Evolutionary conservation across 2,797 vertebrate genomes (phyloP).

Genomic region (Galaxias olidus): DNA sequence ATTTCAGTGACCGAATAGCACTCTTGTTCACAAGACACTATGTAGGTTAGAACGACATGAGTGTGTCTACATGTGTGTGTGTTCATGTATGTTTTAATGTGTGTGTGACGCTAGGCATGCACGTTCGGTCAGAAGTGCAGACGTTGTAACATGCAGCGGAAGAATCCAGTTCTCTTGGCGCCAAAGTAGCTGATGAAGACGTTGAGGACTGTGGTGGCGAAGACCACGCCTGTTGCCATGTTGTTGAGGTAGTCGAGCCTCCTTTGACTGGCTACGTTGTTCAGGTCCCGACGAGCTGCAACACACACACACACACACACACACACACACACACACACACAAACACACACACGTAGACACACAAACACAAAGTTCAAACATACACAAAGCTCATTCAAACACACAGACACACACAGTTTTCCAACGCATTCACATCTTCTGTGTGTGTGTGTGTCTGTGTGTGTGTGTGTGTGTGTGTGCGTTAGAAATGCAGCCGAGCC

Average conservation of each 20-base stretch:
- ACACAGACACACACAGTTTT: constrained; percentile 9
- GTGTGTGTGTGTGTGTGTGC: neutral
- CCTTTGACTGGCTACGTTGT: constrained; percentile 52
- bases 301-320: constrained; percentile 22
- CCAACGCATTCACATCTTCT: constrained; percentile 9
- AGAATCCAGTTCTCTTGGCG: constrained; percentile 73
- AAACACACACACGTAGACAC: constrained; percentile 1
- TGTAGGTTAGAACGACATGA: neutral
- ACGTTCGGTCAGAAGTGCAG: constrained; percentile 64
- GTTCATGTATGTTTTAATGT: constrained; percentile 9
- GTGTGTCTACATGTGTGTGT: neutral
- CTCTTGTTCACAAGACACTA: too few relatives aligned
- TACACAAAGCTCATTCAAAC: neutral
- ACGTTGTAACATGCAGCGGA: constrained; percentile 71
- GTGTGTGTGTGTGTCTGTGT: neutral
- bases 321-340: constrained; percentile 6
- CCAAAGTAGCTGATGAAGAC: constrained; percentile 73
- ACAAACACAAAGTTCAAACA: neutral
- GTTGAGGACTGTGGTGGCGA: constrained; percentile 64
- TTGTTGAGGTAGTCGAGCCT: constrained; percentile 70
- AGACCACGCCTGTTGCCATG: constrained; percentile 62
- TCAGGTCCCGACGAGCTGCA: constrained; percentile 60
- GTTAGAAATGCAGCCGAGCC: neutral
- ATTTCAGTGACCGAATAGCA: too few relatives aligned
- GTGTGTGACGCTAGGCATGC: neutral